Percentiles rank a stretch among this genome's conserved stretches.
These are phyloP conservation scores for Sceliomorpha sp. DNA, from an alignment of 2,888 invertebrate species.

Conservation along the genomic window DNA sequence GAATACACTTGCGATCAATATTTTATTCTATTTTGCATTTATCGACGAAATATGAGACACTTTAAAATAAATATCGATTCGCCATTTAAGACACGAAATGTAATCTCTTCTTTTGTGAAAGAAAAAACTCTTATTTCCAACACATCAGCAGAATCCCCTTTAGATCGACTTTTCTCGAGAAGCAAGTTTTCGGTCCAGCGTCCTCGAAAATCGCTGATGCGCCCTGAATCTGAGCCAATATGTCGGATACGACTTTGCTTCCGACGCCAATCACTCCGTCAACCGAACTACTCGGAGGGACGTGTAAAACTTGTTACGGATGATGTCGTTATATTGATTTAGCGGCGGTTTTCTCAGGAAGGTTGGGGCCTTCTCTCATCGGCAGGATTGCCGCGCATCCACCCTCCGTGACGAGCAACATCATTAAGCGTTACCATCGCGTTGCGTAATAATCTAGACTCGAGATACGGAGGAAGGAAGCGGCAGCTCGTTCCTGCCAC, in stretches of 20 bases:
- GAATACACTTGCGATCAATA: too few relatives aligned
- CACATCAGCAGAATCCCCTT: too few relatives aligned
- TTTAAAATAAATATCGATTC: too few relatives aligned
- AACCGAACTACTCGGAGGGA: slow-evolving; percentile 32
- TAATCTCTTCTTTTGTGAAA: too few relatives aligned
- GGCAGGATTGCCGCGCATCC: slow-evolving; percentile 24
- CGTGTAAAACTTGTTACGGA: slow-evolving; percentile 68
- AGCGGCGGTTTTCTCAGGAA: slow-evolving; percentile 66
- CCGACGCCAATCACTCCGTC: slow-evolving; percentile 31
- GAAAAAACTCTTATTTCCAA: not conserved
- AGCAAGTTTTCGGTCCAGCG: not conserved
- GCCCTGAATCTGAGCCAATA: slow-evolving; percentile 16
- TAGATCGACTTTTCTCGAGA: too few relatives aligned
- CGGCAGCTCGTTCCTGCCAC: slow-evolving; percentile 9
- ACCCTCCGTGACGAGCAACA: slow-evolving; percentile 55
- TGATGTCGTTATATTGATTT: slow-evolving; percentile 75
- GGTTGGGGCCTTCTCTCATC: slow-evolving; percentile 52
- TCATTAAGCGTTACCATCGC: slow-evolving; percentile 67
- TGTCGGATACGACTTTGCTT: slow-evolving; percentile 1
- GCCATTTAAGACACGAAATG: too few relatives aligned
- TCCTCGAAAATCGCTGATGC: slow-evolving; percentile 12
- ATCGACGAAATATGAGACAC: too few relatives aligned
- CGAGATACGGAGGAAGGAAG: slow-evolving; percentile 20
- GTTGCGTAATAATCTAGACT: slow-evolving; percentile 31
- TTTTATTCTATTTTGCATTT: too few relatives aligned